Percentiles rank a stretch among this genome's conserved stretches.
Conservation (phyloP, 2,888 invertebrate species). For the Cryptophagus acutangulus region DNA sequence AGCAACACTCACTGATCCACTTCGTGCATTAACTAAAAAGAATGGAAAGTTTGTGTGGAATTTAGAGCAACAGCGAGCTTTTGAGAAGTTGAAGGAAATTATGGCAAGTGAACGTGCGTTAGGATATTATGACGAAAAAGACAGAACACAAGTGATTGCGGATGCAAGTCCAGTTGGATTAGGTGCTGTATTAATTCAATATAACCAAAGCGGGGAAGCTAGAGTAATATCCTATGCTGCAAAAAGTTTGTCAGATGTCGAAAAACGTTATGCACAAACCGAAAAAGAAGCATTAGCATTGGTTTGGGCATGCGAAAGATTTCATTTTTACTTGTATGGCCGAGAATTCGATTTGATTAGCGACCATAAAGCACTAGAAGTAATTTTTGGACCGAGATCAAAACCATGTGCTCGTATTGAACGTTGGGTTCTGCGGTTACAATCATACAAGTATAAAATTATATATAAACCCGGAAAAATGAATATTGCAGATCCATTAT, state of each 20-base stretch:
- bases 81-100: conserved; percentile 32
- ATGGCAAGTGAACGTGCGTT: conserved; percentile 13
- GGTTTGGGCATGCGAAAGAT: conserved; percentile 12
- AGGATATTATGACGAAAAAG: conserved; percentile 26
- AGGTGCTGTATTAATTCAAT: conserved; percentile 30
- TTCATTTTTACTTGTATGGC: no score
- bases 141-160: conserved; percentile 27
- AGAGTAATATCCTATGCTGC: conserved; percentile 29
- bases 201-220: conserved; percentile 16
- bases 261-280: conserved; percentile 36
- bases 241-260: conserved; percentile 27
- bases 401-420: conserved; percentile 26
- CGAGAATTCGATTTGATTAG: conserved; percentile 28
- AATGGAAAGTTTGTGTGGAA: no score
- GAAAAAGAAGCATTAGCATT: conserved; percentile 25
- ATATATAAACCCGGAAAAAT: conserved; percentile 19
- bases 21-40: no score
- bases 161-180: conserved; percentile 33
- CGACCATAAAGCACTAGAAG: conserved; percentile 38
- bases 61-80: conserved; percentile 14
- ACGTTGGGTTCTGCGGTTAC: conserved; percentile 16
- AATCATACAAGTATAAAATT: conserved; percentile 17
- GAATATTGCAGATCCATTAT: conserved; percentile 21
- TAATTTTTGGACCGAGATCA: conserved; percentile 28
- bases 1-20: conserved; percentile 23